phyloP scores from a whole-genome alignment of 2,113 vertebrate genomes.

The Cricetomys ansorgei region DNA sequence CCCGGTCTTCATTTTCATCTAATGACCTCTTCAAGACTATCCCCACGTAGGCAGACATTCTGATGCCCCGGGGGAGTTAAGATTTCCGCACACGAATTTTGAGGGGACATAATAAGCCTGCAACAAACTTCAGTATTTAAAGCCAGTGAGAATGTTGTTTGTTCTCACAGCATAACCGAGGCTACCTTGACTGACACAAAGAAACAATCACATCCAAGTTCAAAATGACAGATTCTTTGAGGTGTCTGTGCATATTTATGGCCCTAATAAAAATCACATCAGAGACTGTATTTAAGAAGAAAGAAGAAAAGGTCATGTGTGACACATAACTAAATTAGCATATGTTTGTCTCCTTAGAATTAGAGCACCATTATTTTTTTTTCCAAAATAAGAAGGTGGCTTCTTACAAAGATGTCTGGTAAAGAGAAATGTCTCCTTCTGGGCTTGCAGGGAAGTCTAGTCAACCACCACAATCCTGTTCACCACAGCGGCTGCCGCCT shows the following conservation, averaged over 20 bases:
- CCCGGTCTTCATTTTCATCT: not conserved
- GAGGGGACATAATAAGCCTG: not conserved
- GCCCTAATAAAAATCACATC: not conserved
- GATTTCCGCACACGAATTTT: not conserved
- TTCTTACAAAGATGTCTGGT: not conserved
- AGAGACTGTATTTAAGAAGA: not conserved
- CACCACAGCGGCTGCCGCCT: not conserved
- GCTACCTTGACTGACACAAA: not conserved
- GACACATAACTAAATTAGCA: slow-evolving; percentile 20
- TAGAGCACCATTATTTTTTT: not conserved
- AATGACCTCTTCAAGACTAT: not conserved
- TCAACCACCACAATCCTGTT: not conserved
- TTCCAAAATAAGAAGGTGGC: not conserved
- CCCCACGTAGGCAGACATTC: not conserved
- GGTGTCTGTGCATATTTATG: not conserved
- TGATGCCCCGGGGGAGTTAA: not conserved
- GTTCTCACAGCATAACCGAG: not conserved
- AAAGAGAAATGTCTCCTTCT: not conserved
- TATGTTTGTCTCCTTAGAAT: slow-evolving; percentile 3
- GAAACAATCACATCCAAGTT: not conserved
- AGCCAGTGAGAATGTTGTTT: not conserved
- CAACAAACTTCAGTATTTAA: not conserved
- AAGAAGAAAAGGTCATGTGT: not conserved
- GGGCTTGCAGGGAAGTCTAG: not conserved
- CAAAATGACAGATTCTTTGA: not conserved